Percentiles rank a stretch among this genome's conserved stretches.
phyloP scores from a whole-genome alignment of 1,140 invertebrate species.

The Anadara kagoshimensis region DNA sequence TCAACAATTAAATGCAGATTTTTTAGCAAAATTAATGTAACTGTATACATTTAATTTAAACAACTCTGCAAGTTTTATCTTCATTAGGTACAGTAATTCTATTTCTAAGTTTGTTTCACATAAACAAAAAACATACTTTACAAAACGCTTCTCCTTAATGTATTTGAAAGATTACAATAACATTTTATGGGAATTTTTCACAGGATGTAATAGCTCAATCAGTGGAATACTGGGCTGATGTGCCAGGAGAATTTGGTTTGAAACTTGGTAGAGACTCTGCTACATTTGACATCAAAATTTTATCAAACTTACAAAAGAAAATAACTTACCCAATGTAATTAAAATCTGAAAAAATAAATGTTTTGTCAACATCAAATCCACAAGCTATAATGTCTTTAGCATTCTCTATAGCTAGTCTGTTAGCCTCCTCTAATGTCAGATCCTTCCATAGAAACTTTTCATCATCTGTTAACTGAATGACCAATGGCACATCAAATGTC shows the following conservation, averaged over 20 bases:
- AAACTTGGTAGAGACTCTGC: too few species aligned
- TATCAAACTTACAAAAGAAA: too few species aligned
- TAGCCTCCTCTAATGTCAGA: slow-evolving; percentile 90
- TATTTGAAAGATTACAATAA: too few species aligned
- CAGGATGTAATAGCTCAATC: too few species aligned
- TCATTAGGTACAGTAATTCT: too few species aligned
- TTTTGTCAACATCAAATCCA: slow-evolving; percentile 97
- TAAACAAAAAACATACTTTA: too few species aligned
- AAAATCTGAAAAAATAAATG: slow-evolving; percentile 97
- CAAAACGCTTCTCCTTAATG: too few species aligned
- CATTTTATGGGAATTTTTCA: too few species aligned
- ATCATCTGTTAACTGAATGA: slow-evolving; percentile 98
- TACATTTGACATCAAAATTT: too few species aligned
- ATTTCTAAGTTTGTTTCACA: too few species aligned
- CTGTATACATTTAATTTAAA: slow-evolving; percentile 9
- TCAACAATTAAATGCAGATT: not conserved
- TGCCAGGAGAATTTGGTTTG: too few species aligned
- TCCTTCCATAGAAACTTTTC: slow-evolving; percentile 99
- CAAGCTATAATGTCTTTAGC: slow-evolving; percentile 98
- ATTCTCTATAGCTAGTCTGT: slow-evolving; percentile 91
- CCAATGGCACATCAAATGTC: slow-evolving; percentile 95
- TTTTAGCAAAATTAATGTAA: slow-evolving; percentile 18
- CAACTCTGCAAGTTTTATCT: not conserved
- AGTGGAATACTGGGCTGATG: too few species aligned
- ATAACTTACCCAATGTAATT: slow-evolving; percentile 90